Percentiles rank a stretch among this genome's conserved stretches.
These are phyloP conservation scores for Unio pictorum DNA, from an alignment of 2,888 invertebrate species.

Conservation along the genomic window DNA sequence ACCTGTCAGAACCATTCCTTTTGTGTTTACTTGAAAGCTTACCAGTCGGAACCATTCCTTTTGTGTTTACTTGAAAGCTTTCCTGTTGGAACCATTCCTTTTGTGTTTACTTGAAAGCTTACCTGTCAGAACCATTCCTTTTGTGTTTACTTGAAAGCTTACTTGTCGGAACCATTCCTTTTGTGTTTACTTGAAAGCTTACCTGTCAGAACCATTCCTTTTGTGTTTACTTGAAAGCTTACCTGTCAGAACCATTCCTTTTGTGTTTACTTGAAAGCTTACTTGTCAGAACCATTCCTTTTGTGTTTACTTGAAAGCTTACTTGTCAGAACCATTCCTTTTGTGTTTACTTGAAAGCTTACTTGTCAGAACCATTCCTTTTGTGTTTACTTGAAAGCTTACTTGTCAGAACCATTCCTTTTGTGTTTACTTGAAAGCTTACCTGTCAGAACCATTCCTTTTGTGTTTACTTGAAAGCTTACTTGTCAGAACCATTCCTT, in stretches of 20 bases:
- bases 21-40: constrained; percentile 78
- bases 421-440: constrained; percentile 78
- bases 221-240: constrained; percentile 78
- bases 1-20: constrained; percentile 98
- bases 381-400: constrained; percentile 78
- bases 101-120: constrained; percentile 78
- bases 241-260: constrained; percentile 98
- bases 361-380: constrained; percentile 98
- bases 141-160: constrained; percentile 78
- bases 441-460: constrained; percentile 98
- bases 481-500: constrained; percentile 98
- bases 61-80: constrained; percentile 78
- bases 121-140: constrained; percentile 98
- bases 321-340: constrained; percentile 98
- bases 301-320: constrained; percentile 78
- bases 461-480: constrained; percentile 78
- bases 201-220: constrained; percentile 98
- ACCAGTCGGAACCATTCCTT: constrained; percentile 98
- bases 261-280: constrained; percentile 78
- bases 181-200: constrained; percentile 80
- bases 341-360: constrained; percentile 78
- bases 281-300: constrained; percentile 98
- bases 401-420: constrained; percentile 98
- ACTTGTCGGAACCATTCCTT: constrained; percentile 98
- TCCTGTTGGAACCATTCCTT: constrained; percentile 98